A percentile compares a stretch with the other conserved stretches of the same genome.
Conservation (phyloP, 2,888 invertebrate species). For the Rhamnusium bicolor region DNA sequence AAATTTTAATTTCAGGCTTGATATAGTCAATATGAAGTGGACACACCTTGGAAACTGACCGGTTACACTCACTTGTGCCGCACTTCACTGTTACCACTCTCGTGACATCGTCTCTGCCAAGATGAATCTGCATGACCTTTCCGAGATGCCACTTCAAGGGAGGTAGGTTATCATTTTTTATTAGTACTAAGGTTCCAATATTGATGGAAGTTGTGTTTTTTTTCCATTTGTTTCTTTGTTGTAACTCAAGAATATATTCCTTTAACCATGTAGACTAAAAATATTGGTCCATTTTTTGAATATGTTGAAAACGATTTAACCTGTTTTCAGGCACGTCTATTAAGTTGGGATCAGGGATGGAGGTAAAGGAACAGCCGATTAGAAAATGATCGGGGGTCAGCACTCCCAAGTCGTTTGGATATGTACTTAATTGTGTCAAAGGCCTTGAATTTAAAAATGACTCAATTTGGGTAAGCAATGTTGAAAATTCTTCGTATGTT, state of each 20-base stretch:
- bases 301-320: background rate
- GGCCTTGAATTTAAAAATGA: background rate
- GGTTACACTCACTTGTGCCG: background rate
- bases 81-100: background rate
- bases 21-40: background rate
- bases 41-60: background rate
- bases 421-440: background rate
- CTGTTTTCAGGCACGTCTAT: background rate
- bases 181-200: conserved; percentile 26
- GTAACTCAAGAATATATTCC: conserved; percentile 40
- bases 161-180: conserved; percentile 39
- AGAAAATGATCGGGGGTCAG: background rate
- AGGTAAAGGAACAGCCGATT: background rate
- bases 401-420: background rate
- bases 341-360: background rate
- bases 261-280: conserved; percentile 41
- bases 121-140: conserved; percentile 29
- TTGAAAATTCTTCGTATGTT: background rate
- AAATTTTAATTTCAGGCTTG: too few species aligned
- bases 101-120: conserved; percentile 19
- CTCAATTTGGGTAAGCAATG: background rate
- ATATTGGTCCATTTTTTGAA: conserved; percentile 26
- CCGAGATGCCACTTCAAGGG: conserved; percentile 38
- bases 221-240: conserved; percentile 40
- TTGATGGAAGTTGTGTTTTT: background rate